These are phyloP conservation scores for Dynastes hyllus DNA, from an alignment of 2,888 invertebrate genomes.

Conservation along the genomic window DNA sequence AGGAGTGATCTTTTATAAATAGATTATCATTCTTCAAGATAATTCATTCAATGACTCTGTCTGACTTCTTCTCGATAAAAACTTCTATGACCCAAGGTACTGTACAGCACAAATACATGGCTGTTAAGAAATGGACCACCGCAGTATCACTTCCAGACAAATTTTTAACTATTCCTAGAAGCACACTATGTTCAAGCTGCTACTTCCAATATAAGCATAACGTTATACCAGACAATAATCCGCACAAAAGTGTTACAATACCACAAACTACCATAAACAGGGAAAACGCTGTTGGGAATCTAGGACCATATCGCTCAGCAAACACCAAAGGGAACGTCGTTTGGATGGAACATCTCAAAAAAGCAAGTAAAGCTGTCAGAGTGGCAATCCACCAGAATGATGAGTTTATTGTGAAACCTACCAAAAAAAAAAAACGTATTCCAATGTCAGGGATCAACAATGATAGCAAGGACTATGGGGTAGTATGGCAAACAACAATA, in stretches of 20 bases:
- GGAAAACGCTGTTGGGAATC: conserved; percentile 83
- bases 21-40: background rate
- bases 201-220: background rate
- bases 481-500: too few species aligned
- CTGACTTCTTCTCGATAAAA: background rate
- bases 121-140: conserved; percentile 80
- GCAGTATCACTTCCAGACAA: conserved; percentile 78
- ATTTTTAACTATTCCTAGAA: conserved; percentile 76
- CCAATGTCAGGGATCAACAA: too few species aligned
- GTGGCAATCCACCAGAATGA: conserved; percentile 75
- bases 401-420: conserved; percentile 69
- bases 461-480: too few species aligned
- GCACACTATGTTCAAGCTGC: conserved; percentile 49
- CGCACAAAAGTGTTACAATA: conserved; percentile 78
- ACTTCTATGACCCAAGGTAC: conserved; percentile 81
- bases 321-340: conserved; percentile 81
- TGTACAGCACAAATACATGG: conserved; percentile 78
- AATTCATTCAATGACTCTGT: conserved; percentile 60
- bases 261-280: conserved; percentile 83
- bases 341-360: conserved; percentile 81
- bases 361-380: conserved; percentile 78
- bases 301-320: conserved; percentile 79
- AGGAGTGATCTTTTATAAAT: too few species aligned
- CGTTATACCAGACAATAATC: conserved; percentile 79
- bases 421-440: conserved; percentile 46